Evolutionary conservation across 2,797 vertebrate species (phyloP), one percentile per base, ranked within the genome.

Genomic region (Coccyzus lansbergi): DNA sequence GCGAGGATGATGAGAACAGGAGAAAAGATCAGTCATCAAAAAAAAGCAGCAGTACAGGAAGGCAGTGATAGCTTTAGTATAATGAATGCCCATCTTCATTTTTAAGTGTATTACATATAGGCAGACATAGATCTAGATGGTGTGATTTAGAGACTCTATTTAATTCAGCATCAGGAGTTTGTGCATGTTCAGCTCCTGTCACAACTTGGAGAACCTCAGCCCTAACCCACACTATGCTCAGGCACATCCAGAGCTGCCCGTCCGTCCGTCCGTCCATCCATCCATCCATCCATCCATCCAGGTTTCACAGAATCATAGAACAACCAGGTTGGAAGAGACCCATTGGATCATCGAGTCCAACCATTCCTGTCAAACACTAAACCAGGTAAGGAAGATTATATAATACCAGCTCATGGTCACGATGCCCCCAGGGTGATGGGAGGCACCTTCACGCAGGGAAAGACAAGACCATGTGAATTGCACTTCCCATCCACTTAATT

Each of bases 21-120:
- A 90, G 79, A 94, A 91, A 68, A 89, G 62, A 96, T 91, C 90
- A 89, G 76, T 91, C 86, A 89, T 55, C 31, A 89, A 38, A 38
- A 38, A 81, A 94, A 86, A 83, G n/a, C n/a, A 6, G 79, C 64
- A 94, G 46, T 38, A 55, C 58, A 91, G 90, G 80, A 94, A 92
- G 91, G 38, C 91, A 69, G 79, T 88, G 89, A 90, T 81, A 83
- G 79, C 55, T 83, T 81, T 52, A 88, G 46, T 81, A 68, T 90
- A 95, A 94, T 90, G 72, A 83, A 86, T 90, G 31, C 64, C 33
- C 51, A 65, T 53, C 82, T 95, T 69, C 89, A 86, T 51, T 36
- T 48, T 83, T 71, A 77, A 82, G 75, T 90, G 92, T 92, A 69
- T 81, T 88, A 82, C 81, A 79, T 88, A 70, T 55, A 87, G 71